Conservation (phyloP, 1,140 invertebrate species). For the Listronotus bonariensis region DNA sequence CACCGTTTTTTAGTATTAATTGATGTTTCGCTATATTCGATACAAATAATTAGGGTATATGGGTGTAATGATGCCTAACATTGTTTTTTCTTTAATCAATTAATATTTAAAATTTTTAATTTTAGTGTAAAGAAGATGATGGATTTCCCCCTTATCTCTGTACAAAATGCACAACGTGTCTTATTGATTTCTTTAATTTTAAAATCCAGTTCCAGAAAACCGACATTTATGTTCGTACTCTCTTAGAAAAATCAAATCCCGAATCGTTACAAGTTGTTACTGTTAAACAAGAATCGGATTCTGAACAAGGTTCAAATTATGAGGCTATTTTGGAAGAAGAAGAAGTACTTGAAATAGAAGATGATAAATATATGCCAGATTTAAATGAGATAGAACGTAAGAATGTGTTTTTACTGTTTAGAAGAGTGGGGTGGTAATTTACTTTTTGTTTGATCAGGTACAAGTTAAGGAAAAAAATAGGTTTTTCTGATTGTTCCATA, state of each 20-base stretch:
- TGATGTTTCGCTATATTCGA: too few species aligned
- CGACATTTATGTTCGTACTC: conserved; percentile 33
- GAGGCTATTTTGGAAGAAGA: conserved; percentile 3
- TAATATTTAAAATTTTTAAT: not conserved
- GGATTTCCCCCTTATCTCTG: conserved; percentile 43
- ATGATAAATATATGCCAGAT: conserved; percentile 5
- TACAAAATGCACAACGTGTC: conserved; percentile 34
- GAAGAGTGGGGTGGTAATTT: not conserved
- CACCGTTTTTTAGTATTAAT: not conserved
- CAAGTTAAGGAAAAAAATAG: too few species aligned
- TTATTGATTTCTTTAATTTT: conserved; percentile 45
- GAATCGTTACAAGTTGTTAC: not conserved
- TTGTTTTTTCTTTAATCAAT: not conserved
- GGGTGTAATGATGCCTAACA: not conserved
- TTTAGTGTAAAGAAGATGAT: conserved; percentile 41
- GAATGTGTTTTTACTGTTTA: not conserved
- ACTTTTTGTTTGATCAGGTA: too few species aligned
- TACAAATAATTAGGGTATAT: too few species aligned
- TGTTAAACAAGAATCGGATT: not conserved
- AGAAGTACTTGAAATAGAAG: conserved; percentile 5
- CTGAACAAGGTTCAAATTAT: not conserved
- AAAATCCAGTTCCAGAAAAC: conserved; percentile 41
- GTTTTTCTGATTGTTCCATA: too few species aligned
- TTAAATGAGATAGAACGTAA: not conserved
- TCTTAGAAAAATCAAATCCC: conserved; percentile 8